These are phyloP conservation scores for Morinoia aosen DNA, from an alignment of 2,888 invertebrate genomes.

Conservation along the genomic window DNA sequence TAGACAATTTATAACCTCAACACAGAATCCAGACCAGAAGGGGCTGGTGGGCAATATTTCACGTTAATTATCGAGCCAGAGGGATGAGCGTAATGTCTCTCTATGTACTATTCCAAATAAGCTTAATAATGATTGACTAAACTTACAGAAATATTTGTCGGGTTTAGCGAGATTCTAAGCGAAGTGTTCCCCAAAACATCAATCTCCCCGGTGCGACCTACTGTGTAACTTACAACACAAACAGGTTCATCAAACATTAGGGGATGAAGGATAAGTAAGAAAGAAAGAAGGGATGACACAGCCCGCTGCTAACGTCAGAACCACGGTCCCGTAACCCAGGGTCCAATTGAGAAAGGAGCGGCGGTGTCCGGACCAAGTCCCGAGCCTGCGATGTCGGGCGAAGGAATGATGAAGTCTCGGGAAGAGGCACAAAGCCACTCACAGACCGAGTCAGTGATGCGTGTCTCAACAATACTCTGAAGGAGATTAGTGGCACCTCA, in stretches of 20 bases:
- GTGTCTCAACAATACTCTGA: neutral
- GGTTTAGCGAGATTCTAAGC: neutral
- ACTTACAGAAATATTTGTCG: too few species aligned
- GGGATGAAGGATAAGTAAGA: neutral
- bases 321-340: neutral
- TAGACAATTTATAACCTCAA: too few species aligned
- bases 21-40: too few species aligned
- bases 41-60: too few species aligned
- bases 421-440: neutral
- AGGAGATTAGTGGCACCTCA: neutral
- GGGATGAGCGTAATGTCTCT: too few species aligned
- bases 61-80: too few species aligned
- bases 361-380: neutral
- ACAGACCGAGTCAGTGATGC: conserved; percentile 13
- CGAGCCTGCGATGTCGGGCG: neutral
- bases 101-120: too few species aligned
- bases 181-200: neutral
- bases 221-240: neutral
- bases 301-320: neutral
- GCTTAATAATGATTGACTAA: too few species aligned
- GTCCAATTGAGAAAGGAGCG: neutral
- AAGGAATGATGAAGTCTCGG: neutral
- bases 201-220: neutral
- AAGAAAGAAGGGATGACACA: neutral
- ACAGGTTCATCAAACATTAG: neutral